phyloP scores from a whole-genome alignment of 2,113 vertebrate species.

The Irena cyanogastra region DNA sequence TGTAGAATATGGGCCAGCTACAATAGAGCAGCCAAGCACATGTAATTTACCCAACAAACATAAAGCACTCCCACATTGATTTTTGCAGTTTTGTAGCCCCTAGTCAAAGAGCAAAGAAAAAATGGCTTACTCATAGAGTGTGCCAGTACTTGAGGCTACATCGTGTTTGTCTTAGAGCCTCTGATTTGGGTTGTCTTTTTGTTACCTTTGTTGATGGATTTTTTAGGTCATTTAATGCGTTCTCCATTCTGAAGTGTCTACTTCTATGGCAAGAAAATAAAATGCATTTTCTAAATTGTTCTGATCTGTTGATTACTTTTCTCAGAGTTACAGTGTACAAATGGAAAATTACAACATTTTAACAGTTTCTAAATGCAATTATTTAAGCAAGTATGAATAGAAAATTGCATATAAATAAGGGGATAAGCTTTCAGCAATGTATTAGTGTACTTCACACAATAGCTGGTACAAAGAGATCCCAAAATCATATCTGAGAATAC shows the following conservation, averaged over 20 bases:
- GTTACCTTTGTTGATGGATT: conserved; percentile 70
- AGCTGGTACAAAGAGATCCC: conserved; percentile 51
- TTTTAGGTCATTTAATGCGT: conserved; percentile 83
- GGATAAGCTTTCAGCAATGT: conserved; percentile 48
- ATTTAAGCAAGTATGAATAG: conserved; percentile 44
- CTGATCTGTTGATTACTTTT: conserved; percentile 56
- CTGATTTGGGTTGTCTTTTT: conserved; percentile 77
- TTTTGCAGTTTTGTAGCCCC: conserved; percentile 86
- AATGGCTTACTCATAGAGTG: conserved; percentile 82
- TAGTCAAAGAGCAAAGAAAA: conserved; percentile 83
- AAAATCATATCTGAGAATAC: conserved; percentile 31
- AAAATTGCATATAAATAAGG: conserved; percentile 56
- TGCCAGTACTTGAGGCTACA: conserved; percentile 84
- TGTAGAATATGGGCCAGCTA: conserved; percentile 86
- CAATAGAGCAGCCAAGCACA: conserved; percentile 86
- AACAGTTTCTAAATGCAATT: conserved; percentile 61
- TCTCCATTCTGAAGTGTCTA: conserved; percentile 44
- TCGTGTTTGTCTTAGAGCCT: conserved; percentile 77
- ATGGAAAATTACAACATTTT: conserved; percentile 54
- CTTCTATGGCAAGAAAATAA: conserved; percentile 45
- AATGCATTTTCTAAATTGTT: conserved; percentile 55
- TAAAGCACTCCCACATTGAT: conserved; percentile 88
- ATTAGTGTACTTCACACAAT: conserved; percentile 52
- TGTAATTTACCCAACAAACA: conserved; percentile 88
- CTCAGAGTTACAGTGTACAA: conserved; percentile 29